Percentiles rank a stretch among this genome's conserved stretches.
phyloP scores from a whole-genome alignment of 2,797 vertebrate genomes.

The Enteromius unitaeniatus region DNA sequence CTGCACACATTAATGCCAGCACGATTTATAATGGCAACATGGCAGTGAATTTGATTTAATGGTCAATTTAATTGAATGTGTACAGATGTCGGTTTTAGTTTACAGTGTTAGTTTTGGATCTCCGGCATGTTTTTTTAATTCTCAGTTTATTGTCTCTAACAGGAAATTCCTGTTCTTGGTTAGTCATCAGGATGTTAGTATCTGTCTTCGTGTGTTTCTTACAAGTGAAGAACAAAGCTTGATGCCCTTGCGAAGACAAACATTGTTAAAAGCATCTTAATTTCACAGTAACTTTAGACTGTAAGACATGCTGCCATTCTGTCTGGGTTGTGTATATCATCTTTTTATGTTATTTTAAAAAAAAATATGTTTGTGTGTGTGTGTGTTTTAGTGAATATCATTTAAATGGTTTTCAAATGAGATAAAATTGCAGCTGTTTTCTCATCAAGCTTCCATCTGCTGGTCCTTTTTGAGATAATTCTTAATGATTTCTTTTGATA shows the following conservation, averaged over 20 bases:
- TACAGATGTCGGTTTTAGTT: constrained; percentile 17
- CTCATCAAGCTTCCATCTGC: neutral
- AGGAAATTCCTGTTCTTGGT: constrained; percentile 10
- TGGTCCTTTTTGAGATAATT: neutral
- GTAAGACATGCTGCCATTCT: too few species aligned
- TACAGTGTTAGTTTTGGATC: neutral
- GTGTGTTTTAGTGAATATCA: neutral
- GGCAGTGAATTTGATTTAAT: constrained; percentile 9
- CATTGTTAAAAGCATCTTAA: too few species aligned
- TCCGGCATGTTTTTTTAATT: neutral
- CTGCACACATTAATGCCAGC: neutral
- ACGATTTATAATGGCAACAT: neutral
- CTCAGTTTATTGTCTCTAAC: neutral
- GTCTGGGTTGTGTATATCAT: too few species aligned
- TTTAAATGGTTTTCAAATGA: neutral
- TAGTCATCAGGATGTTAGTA: neutral
- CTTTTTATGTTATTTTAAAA: too few species aligned
- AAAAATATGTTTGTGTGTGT: too few species aligned
- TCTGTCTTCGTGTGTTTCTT: too few species aligned
- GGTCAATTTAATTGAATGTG: neutral
- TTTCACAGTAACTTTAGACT: too few species aligned
- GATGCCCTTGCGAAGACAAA: too few species aligned
- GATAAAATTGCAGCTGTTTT: neutral
- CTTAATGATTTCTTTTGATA: neutral
- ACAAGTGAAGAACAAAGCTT: too few species aligned